Evolutionary conservation across 2,888 invertebrate species (phyloP).

Genomic region (Drosophila niveifrons): DNA sequence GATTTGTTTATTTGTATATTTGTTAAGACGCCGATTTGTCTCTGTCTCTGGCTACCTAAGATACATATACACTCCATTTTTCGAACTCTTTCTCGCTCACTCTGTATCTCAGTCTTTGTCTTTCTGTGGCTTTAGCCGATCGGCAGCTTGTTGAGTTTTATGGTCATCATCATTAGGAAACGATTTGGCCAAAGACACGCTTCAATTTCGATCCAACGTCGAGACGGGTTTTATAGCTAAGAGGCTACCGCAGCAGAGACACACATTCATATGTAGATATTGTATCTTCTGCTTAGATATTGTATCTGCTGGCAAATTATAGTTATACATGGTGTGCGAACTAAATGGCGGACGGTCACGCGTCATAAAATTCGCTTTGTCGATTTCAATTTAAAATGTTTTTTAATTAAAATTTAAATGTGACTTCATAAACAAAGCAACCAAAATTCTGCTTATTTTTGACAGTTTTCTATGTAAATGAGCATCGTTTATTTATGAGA

Average conservation of each 20-base stretch:
- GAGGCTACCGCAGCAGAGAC: neutral
- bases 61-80: neutral
- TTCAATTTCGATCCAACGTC: conserved; percentile 38
- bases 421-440: conserved; percentile 30
- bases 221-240: conserved; percentile 49
- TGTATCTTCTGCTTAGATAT: conserved; percentile 17
- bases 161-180: conserved; percentile 60
- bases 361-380: conserved; percentile 55
- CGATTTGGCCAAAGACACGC: conserved; percentile 54
- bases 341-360: conserved; percentile 62
- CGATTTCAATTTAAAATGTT: conserved; percentile 51
- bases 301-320: conserved; percentile 61
- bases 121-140: conserved; percentile 16
- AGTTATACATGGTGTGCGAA: conserved; percentile 34
- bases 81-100: neutral
- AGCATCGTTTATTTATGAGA: neutral
- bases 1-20: conserved; percentile 30
- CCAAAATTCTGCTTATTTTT: conserved; percentile 12
- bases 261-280: neutral
- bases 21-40: conserved; percentile 32
- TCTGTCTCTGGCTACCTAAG: conserved; percentile 29
- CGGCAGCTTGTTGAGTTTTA: conserved; percentile 55
- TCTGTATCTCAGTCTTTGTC: neutral
- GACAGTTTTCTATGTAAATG: conserved; percentile 36
- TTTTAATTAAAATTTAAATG: conserved; percentile 45